Evolutionary conservation across 1,140 invertebrate species (phyloP).

Genomic region (Ephestia elutella): DNA sequence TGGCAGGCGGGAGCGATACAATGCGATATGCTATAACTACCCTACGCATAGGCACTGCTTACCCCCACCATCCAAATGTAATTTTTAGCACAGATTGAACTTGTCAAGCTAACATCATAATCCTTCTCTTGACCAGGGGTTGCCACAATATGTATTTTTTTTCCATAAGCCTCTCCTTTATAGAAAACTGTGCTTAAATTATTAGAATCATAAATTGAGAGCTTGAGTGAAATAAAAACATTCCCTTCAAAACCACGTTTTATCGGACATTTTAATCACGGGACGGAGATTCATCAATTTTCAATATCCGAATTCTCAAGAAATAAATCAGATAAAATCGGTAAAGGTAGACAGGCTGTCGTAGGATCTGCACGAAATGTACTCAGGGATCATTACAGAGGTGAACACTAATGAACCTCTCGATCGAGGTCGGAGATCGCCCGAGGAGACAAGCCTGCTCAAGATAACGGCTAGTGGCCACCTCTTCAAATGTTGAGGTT

Average conservation of each 20-base stretch:
- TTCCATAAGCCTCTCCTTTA: too few species aligned
- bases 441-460: constrained; percentile 36
- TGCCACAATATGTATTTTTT: too few species aligned
- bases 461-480: constrained; percentile 22
- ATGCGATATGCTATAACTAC: constrained; percentile 47
- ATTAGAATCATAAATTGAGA: too few species aligned
- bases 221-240: neutral
- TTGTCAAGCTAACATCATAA: too few species aligned
- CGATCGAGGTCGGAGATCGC: constrained; percentile 42
- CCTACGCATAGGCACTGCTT: constrained; percentile 21
- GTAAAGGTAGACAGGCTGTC: neutral
- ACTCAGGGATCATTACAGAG: constrained; percentile 50
- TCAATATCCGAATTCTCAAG: neutral
- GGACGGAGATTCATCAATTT: neutral
- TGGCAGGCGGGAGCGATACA: constrained; percentile 61
- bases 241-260: neutral
- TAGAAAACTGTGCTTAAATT: too few species aligned
- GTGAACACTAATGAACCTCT: constrained; percentile 62
- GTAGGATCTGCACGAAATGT: neutral
- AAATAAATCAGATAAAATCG: constrained; percentile 1
- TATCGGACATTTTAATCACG: neutral
- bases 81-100: too few species aligned
- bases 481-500: constrained; percentile 26
- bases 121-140: too few species aligned
- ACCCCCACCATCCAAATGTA: neutral